Evolutionary conservation across 2,113 vertebrate genomes (phyloP).

Genomic region (Chaetodon auriga): DNA sequence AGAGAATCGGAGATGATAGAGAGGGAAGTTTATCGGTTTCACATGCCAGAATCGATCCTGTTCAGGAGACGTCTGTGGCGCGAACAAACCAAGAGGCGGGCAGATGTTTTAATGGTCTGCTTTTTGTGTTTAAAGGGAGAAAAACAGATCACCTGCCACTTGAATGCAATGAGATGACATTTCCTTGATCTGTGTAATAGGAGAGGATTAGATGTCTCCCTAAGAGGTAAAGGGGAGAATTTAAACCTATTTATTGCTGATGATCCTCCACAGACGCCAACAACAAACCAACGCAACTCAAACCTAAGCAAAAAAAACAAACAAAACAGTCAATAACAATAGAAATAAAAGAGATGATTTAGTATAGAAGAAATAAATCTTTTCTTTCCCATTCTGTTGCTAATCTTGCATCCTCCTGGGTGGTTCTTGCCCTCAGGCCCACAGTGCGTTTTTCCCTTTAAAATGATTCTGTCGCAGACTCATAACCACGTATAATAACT

Average conservation of each 20-base stretch:
- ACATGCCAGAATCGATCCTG: not conserved
- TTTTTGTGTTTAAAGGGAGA: not conserved
- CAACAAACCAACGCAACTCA: not conserved
- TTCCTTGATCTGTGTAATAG: not conserved
- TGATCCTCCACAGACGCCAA: not conserved
- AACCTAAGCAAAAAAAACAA: not conserved
- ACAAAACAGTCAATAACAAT: too few species aligned
- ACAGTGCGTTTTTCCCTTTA: not conserved
- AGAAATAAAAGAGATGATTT: not conserved
- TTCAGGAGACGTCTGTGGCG: not conserved
- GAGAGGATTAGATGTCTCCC: not conserved
- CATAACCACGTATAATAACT: not conserved
- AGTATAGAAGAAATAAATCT: not conserved
- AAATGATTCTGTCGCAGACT: not conserved
- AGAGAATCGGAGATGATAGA: constrained; percentile 11
- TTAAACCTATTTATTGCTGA: not conserved
- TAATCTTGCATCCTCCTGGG: not conserved
- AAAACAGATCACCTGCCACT: constrained; percentile 8
- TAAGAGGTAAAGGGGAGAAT: not conserved
- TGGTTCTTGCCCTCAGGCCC: not conserved
- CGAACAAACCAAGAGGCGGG: not conserved
- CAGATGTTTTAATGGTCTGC: not conserved
- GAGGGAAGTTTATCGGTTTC: not conserved
- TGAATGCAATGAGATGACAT: not conserved
- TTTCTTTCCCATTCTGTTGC: not conserved